phyloP scores from a whole-genome alignment of 2,797 vertebrate genomes.

The Hydrophis major region DNA sequence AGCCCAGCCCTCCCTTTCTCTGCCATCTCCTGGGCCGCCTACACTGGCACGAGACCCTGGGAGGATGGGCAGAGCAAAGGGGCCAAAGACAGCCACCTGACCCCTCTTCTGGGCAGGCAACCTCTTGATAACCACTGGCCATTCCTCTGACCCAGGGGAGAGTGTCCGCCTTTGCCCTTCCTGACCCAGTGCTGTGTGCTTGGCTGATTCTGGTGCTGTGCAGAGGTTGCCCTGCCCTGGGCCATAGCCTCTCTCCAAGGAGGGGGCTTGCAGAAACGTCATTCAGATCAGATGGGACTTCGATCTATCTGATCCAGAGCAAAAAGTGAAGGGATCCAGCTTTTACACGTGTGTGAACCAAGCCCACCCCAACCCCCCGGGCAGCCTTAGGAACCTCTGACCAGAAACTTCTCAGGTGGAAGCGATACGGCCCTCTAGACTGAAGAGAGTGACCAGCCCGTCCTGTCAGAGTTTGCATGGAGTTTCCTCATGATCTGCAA shows the following conservation, averaged over 20 bases:
- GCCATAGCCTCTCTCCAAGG: neutral
- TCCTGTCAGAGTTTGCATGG: slow-evolving; percentile 72
- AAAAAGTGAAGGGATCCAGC: slow-evolving; percentile 88
- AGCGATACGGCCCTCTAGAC: slow-evolving; percentile 73
- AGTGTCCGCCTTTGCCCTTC: too few relatives aligned
- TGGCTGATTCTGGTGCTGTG: neutral
- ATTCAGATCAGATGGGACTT: slow-evolving; percentile 73
- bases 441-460: slow-evolving; percentile 85
- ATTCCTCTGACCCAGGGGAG: neutral
- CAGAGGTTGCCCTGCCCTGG: accelerated
- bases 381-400: slow-evolving; percentile 96
- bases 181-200: neutral
- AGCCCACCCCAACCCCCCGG: slow-evolving; percentile 85
- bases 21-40: neutral
- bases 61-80: neutral
- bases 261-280: neutral
- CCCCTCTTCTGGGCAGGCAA: too few relatives aligned
- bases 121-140: too few relatives aligned
- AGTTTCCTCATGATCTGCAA: slow-evolving; percentile 63
- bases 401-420: slow-evolving; percentile 60
- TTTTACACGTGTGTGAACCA: slow-evolving; percentile 92
- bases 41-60: neutral
- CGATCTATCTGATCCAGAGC: slow-evolving; percentile 58
- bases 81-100: neutral
- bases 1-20: neutral